Evolutionary conservation across 2,113 vertebrate genomes (phyloP).

Genomic region (Cervus canadensis): DNA sequence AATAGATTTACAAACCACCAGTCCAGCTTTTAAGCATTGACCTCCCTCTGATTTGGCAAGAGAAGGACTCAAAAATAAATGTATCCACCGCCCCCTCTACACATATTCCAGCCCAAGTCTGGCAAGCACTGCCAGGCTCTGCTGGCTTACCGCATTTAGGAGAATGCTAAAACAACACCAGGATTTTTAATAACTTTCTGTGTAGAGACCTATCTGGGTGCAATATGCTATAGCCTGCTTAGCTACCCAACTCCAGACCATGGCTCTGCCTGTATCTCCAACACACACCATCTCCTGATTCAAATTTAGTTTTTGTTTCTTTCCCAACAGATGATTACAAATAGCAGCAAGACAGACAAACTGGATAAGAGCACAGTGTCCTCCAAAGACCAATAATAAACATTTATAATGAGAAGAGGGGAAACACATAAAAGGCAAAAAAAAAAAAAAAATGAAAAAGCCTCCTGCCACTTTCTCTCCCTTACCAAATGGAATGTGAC

Average conservation of each 20-base stretch:
- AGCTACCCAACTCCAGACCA: neutral
- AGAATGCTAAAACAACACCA: neutral
- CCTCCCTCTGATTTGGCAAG: neutral
- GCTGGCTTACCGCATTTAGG: neutral
- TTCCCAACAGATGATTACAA: neutral
- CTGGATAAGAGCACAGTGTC: neutral
- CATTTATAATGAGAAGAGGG: neutral
- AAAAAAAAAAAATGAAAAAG: neutral
- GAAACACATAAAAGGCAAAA: neutral
- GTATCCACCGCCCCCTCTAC: neutral
- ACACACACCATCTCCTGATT: neutral
- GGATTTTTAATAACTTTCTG: neutral
- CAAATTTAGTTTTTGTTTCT: neutral
- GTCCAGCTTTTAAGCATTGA: neutral
- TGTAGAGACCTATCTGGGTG: neutral
- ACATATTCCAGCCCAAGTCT: neutral
- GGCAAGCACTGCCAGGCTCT: neutral
- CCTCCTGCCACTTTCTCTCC: neutral
- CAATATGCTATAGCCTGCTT: neutral
- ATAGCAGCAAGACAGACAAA: neutral
- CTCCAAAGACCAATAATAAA: neutral
- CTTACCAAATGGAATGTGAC: neutral
- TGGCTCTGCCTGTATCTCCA: neutral
- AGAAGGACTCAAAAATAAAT: slow-evolving; percentile 3
- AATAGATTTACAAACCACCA: neutral